A percentile compares a stretch with the other conserved stretches of the same genome.
phyloP scores from a whole-genome alignment of 2,113 vertebrate genomes.

The Neolamprologus sp. region DNA sequence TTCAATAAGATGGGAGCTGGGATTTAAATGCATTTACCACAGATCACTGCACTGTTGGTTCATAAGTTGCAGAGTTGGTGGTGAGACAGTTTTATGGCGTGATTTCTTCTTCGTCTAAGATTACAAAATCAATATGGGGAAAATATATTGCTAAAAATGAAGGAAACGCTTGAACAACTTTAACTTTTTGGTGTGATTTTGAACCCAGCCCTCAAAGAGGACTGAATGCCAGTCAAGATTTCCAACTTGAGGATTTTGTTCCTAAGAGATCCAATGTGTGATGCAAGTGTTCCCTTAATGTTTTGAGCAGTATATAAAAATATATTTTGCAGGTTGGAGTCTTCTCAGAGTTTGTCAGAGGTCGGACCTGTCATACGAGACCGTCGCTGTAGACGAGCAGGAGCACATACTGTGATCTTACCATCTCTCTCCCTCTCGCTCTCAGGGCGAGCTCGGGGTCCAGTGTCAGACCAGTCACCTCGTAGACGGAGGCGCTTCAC shows the following conservation, averaged over 20 bases:
- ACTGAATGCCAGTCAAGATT: background rate
- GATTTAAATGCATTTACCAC: background rate
- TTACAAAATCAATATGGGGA: background rate
- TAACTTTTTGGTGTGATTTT: background rate
- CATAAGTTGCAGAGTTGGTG: background rate
- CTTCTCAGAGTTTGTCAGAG: background rate
- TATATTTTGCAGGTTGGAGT: background rate
- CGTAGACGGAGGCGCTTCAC: conserved; percentile 92
- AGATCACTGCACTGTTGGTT: background rate
- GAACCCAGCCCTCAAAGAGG: background rate
- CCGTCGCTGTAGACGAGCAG: background rate
- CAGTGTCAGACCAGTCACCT: conserved; percentile 98
- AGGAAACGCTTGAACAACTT: background rate
- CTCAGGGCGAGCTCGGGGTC: conserved; percentile 94
- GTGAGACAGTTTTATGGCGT: background rate
- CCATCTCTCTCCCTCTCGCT: conserved; percentile 95
- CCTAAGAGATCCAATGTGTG: background rate
- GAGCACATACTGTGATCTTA: conserved; percentile 54
- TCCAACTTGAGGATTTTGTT: background rate
- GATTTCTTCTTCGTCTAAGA: background rate
- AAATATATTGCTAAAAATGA: background rate
- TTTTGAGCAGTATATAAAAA: background rate
- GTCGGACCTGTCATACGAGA: background rate
- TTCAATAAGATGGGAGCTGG: background rate
- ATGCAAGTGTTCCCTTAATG: background rate